These are phyloP conservation scores for Daphoenositta chrysoptera DNA, from an alignment of 2,113 vertebrate species.

Conservation along the genomic window DNA sequence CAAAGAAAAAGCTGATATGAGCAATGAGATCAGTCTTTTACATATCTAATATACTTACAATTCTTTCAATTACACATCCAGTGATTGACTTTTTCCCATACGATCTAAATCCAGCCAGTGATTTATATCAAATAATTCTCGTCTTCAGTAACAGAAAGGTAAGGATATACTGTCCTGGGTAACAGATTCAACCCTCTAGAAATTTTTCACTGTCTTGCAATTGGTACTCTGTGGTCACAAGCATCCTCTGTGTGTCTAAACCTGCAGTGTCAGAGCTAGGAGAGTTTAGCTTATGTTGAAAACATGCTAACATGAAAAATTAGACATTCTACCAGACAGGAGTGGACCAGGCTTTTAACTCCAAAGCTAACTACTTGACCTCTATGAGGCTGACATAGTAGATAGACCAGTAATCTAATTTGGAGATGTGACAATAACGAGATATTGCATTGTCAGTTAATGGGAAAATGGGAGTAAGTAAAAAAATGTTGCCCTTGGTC, in stretches of 20 bases:
- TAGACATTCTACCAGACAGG: neutral
- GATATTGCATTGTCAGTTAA: neutral
- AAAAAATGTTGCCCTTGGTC: neutral
- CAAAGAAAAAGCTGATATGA: neutral
- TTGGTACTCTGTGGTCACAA: neutral
- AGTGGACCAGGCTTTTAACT: neutral
- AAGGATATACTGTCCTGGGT: neutral
- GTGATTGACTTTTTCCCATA: neutral
- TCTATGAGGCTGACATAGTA: neutral
- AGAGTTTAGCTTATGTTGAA: neutral
- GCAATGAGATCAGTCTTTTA: neutral
- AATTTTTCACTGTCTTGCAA: neutral
- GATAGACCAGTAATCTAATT: neutral
- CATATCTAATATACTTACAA: neutral
- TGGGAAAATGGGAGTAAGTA: neutral
- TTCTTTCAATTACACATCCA: neutral
- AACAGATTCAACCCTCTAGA: neutral
- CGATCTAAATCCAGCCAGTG: neutral
- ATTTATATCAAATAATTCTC: neutral
- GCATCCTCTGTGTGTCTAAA: fast-evolving
- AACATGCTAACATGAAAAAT: neutral
- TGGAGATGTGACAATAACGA: neutral
- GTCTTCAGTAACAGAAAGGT: neutral
- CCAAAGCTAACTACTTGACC: neutral
- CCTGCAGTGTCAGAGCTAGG: neutral